Evolutionary conservation across 2,797 vertebrate genomes (phyloP).

Genomic region (Scomberomorus guttatus): DNA sequence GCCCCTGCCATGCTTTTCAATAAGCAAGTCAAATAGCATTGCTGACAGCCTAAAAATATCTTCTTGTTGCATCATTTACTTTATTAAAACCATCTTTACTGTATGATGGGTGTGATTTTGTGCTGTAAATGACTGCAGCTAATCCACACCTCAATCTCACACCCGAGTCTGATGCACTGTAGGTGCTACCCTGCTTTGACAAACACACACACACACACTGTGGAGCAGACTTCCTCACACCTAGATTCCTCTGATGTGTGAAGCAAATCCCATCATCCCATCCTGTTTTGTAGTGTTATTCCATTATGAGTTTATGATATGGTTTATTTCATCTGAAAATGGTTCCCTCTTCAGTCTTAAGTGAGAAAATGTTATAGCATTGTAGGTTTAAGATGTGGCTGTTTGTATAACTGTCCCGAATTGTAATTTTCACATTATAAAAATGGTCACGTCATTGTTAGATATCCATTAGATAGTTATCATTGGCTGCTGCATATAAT

Average conservation of each 20-base stretch:
- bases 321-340: not conserved
- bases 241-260: not conserved
- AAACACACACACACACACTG: not conserved
- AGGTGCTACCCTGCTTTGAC: slow-evolving; percentile 18
- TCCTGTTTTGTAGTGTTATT: not conserved
- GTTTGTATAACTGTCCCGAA: not conserved
- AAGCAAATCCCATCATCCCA: not conserved
- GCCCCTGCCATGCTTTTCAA: not conserved
- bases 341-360: not conserved
- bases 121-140: slow-evolving; percentile 22
- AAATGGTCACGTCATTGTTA: not conserved
- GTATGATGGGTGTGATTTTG: slow-evolving; percentile 29
- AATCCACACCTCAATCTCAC: slow-evolving; percentile 35
- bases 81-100: not conserved
- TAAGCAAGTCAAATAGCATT: slow-evolving; percentile 27
- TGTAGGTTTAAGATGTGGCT: not conserved
- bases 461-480: not conserved
- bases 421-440: not conserved
- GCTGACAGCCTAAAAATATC: slow-evolving; percentile 27
- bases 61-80: not conserved
- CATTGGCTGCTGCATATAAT: not conserved
- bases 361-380: not conserved
- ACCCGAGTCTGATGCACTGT: slow-evolving; percentile 23
- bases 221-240: slow-evolving; percentile 13
- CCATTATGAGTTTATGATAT: rapidly evolving